Conservation (phyloP, 2,888 invertebrate genomes). For the Pyrgus malvae region DNA sequence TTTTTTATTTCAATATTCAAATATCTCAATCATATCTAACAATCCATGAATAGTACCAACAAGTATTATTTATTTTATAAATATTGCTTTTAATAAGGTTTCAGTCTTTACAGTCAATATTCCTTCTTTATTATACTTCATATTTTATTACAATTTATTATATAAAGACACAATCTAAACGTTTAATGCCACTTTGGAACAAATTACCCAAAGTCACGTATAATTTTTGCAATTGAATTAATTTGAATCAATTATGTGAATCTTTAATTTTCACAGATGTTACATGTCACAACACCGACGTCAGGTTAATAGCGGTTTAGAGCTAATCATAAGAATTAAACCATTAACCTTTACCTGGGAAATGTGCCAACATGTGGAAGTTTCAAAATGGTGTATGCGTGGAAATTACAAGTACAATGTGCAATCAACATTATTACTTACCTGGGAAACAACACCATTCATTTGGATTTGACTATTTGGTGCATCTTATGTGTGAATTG, state of each 20-base stretch:
- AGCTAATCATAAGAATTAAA: conserved; percentile 46
- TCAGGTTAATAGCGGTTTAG: conserved; percentile 37
- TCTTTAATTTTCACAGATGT: conserved; percentile 21
- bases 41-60: no score
- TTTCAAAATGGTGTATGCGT: conserved; percentile 49
- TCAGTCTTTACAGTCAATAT: no score
- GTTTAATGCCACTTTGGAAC: background rate
- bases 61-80: no score
- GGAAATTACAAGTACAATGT: conserved; percentile 28
- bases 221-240: conserved; percentile 16
- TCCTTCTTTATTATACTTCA: no score
- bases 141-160: no score
- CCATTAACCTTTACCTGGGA: conserved; percentile 69
- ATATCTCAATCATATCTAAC: no score
- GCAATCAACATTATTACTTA: conserved; percentile 26
- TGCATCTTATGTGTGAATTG: conserved; percentile 1
- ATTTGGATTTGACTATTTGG: background rate
- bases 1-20: no score
- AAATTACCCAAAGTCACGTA: background rate
- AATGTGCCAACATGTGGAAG: conserved; percentile 41
- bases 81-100: no score
- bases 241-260: conserved; percentile 19
- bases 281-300: conserved; percentile 11
- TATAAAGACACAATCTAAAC: no score
- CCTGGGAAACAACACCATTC: conserved; percentile 13